A percentile compares a stretch with the other conserved stretches of the same genome.
Conservation (phyloP, 2,113 vertebrate species). For the Barnardius zonarius region DNA sequence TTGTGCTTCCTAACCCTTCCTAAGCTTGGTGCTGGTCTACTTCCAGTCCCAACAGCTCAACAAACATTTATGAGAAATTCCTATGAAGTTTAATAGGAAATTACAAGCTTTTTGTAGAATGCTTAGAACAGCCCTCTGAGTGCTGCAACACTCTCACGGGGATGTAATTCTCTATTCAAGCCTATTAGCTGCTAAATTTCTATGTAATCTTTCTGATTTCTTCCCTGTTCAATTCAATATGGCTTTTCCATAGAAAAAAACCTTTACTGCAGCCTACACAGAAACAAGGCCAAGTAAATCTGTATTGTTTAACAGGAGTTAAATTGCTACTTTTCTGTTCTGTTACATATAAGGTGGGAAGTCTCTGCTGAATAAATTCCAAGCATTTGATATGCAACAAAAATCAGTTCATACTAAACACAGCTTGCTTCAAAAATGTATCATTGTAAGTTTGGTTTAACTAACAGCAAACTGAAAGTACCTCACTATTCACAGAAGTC, state of each 20-base stretch:
- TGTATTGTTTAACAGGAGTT: constrained; percentile 8
- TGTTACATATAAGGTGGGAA: not conserved
- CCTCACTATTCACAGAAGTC: not conserved
- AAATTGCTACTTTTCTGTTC: constrained; percentile 28
- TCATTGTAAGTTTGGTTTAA: not conserved
- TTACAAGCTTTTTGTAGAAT: not conserved
- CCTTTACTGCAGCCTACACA: constrained; percentile 8
- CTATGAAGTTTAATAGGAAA: not conserved
- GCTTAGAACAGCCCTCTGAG: not conserved
- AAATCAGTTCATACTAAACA: constrained; percentile 13
- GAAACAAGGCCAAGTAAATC: not conserved
- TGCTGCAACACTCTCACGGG: not conserved
- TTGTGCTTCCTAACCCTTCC: not conserved
- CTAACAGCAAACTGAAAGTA: not conserved
- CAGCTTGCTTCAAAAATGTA: not conserved
- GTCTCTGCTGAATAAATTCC: not conserved
- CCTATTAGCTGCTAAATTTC: not conserved
- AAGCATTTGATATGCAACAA: constrained; percentile 26
- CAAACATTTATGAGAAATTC: not conserved
- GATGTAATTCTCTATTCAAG: not conserved
- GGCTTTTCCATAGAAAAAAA: not conserved
- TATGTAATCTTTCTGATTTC: not conserved
- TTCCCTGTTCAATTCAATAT: not conserved
- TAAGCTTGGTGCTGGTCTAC: not conserved
- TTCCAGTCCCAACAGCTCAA: not conserved